Base-by-base conservation (phyloP, 2,113 vertebrate genomes). In the Clarias gariepinus region DNA sequence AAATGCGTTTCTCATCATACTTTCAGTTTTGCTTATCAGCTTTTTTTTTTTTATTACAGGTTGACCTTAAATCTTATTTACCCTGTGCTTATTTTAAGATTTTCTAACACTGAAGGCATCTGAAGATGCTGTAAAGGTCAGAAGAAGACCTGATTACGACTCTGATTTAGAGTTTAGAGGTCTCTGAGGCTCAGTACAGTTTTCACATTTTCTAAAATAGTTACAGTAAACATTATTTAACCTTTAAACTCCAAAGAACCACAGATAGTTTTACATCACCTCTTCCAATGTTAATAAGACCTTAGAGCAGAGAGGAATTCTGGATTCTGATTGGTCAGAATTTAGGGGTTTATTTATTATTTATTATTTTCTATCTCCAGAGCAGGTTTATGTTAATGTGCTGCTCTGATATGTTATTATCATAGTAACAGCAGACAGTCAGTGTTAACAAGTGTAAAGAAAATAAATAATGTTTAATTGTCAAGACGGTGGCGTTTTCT, bases 1-100 rank as follows among this genome's bases (percentile, higher is more conserved):
- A 92, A 74, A 87, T 69, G 64, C 80, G 53, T 60, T 52, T 52
- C 10, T 30, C 76, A 83, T n/a, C 13, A 30, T 47, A 47, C 7
- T 47, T 76, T 52, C 3, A 3, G 4, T 73, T 4, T 73, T 73
- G 10, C 33, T 73, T 19, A 3, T 36, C 6, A 7, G 6, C 6
- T 7, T 47, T 7, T 73, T 41, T 41, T 21, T 25, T 30, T 68
- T 68, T 15, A 68, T 33, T n/a, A 18, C 28, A 18, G 63, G 25
- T n/a, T 36, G 68, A 71, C 68, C 68, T 36, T 19, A 73, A 11
- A 8, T 23, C 16, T 13, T 15, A 5, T 77, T 77, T 77, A n/a
- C 10, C 2, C 1, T 47, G 19, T 3, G 18, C 30, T 36, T 76
- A 41, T 76, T 76, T 52, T 0, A 4, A 68, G 18, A 33, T 5